Evolutionary conservation across 2,797 vertebrate species (phyloP).

Genomic region (Anguilla marmorata): DNA sequence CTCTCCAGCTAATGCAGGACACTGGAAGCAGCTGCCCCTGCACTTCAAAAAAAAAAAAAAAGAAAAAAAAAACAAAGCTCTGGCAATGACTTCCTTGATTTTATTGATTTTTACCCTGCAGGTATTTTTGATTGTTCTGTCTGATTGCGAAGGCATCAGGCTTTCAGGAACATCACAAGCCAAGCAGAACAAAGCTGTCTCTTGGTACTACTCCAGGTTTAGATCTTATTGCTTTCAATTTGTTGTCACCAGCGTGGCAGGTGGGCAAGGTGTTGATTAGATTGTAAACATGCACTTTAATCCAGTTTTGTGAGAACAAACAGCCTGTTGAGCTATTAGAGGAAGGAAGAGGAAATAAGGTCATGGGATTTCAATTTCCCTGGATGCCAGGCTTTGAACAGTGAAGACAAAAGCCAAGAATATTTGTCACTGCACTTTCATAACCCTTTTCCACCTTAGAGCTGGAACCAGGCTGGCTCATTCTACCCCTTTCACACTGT

Average conservation of each 20-base stretch:
- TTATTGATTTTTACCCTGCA: background rate
- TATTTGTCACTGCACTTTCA: background rate
- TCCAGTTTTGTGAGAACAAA: conserved; percentile 2
- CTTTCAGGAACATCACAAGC: background rate
- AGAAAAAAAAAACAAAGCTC: background rate
- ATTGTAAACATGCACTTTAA: background rate
- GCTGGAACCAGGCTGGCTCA: background rate
- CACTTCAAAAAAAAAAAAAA: background rate
- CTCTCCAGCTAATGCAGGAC: background rate
- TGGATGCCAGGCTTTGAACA: background rate
- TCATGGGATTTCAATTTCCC: conserved; percentile 9
- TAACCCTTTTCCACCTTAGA: background rate
- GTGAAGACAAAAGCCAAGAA: background rate
- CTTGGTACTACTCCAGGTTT: background rate
- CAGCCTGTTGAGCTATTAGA: background rate
- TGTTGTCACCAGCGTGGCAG: background rate
- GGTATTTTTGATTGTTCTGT: background rate
- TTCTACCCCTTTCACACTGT: background rate
- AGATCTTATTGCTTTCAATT: background rate
- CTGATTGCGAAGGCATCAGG: background rate
- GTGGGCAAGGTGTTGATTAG: background rate
- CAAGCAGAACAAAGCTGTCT: background rate
- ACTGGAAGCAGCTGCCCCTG: background rate
- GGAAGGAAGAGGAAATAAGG: conserved; percentile 21
- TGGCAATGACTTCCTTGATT: background rate